Evolutionary conservation across 1,140 invertebrate genomes (phyloP).

Genomic region (Pomacea maculata): DNA sequence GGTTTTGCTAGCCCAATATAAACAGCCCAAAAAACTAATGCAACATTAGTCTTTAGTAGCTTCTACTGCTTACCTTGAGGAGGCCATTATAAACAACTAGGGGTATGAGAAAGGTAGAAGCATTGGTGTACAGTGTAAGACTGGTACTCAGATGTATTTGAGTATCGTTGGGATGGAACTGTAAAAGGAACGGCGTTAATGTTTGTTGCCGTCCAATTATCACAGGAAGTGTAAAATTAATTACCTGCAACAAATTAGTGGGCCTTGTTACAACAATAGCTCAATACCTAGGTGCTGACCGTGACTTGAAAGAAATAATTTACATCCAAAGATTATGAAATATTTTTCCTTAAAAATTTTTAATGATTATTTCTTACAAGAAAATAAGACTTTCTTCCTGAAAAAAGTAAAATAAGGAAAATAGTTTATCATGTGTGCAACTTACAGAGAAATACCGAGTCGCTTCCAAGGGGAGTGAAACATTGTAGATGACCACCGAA

Average conservation of each 20-base stretch:
- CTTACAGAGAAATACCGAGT: slow-evolving; percentile 74
- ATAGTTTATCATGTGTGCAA: not conserved
- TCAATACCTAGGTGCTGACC: too few species aligned
- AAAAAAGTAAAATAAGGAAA: too few species aligned
- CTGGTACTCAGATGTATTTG: slow-evolving; percentile 74
- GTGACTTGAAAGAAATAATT: too few species aligned
- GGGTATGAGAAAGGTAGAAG: slow-evolving; percentile 76
- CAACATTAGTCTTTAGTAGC: not conserved
- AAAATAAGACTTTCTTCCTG: too few species aligned
- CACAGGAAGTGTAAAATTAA: slow-evolving; percentile 67
- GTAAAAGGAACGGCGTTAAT: slow-evolving; percentile 69
- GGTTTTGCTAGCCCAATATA: not conserved
- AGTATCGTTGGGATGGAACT: slow-evolving; percentile 69
- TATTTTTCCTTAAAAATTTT: too few species aligned
- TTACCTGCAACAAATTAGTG: slow-evolving; percentile 49
- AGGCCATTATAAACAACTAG: slow-evolving; percentile 81
- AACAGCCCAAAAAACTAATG: not conserved
- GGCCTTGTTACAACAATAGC: too few species aligned
- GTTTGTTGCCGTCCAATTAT: slow-evolving; percentile 73
- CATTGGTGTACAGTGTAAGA: slow-evolving; percentile 77
- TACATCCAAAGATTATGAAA: too few species aligned
- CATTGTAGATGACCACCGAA: slow-evolving; percentile 76
- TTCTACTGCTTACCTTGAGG: slow-evolving; percentile 65
- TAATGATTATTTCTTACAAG: too few species aligned
- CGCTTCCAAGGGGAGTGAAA: slow-evolving; percentile 73